Conservation (phyloP, 1,140 invertebrate genomes). For the Calycopis cecrops region DNA sequence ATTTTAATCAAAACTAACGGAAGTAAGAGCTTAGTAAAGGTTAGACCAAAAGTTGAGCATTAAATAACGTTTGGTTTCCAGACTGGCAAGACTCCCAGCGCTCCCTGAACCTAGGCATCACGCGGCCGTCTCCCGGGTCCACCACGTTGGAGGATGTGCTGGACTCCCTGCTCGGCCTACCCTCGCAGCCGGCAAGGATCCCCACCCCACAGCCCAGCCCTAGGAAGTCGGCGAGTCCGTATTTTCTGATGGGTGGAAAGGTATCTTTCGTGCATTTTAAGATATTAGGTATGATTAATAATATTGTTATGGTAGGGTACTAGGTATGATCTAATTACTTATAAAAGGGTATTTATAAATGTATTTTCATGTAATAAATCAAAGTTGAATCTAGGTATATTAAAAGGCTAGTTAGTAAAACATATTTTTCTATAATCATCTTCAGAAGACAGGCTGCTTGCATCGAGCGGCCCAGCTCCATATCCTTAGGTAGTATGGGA, state of each 20-base stretch:
- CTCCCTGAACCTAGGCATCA: conserved; percentile 62
- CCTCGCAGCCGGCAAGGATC: conserved; percentile 81
- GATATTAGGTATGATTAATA: too few relatives aligned
- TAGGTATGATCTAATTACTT: too few relatives aligned
- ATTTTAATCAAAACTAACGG: too few relatives aligned
- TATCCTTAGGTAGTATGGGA: too few relatives aligned
- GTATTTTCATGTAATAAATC: neutral
- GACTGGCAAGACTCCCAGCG: conserved; percentile 68
- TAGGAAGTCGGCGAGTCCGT: conserved; percentile 78
- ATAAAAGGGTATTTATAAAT: neutral
- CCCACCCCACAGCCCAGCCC: conserved; percentile 78
- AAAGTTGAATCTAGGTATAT: too few relatives aligned
- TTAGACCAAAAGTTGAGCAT: neutral
- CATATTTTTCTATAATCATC: too few relatives aligned
- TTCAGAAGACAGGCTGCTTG: too few relatives aligned
- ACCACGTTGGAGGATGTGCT: conserved; percentile 95
- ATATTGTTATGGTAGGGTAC: too few relatives aligned
- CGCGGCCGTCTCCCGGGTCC: conserved; percentile 81
- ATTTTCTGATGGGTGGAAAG: conserved; percentile 81
- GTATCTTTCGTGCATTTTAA: conserved; percentile 51
- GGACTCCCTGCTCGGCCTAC: conserved; percentile 90
- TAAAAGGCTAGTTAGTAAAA: too few relatives aligned
- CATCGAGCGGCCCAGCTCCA: too few relatives aligned
- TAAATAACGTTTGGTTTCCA: conserved; percentile 35
- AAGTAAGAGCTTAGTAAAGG: too few relatives aligned